phyloP scores from a whole-genome alignment of 2,888 invertebrate species.

The Lissocephala sabroskyi region DNA sequence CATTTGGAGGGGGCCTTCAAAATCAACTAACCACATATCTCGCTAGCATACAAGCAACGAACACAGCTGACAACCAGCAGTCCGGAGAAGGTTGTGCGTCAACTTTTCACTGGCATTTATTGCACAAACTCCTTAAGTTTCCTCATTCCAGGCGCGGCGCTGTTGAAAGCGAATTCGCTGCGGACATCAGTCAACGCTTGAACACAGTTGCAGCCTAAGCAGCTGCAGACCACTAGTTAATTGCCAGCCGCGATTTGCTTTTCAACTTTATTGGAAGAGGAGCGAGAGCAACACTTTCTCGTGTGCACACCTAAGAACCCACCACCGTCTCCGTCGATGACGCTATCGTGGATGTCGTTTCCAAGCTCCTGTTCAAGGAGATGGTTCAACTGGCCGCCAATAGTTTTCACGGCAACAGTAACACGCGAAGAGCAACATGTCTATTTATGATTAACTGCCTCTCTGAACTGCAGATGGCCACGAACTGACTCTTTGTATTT shows the following conservation, averaged over 20 bases:
- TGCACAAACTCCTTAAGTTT: no score
- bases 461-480: slow-evolving; percentile 33
- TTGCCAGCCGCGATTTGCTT: no score
- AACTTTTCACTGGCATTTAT: slow-evolving; percentile 47
- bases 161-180: slow-evolving; percentile 52
- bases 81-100: slow-evolving; percentile 39
- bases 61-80: neutral
- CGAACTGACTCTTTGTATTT: slow-evolving; percentile 64
- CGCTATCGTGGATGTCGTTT: slow-evolving; percentile 1
- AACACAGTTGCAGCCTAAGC: no score
- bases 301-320: no score
- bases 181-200: slow-evolving; percentile 44
- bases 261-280: neutral
- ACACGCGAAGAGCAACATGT: slow-evolving; percentile 18
- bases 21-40: slow-evolving; percentile 64
- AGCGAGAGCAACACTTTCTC: slow-evolving; percentile 50
- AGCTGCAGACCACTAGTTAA: no score
- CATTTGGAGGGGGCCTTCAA: slow-evolving; percentile 8
- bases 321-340: slow-evolving; percentile 10
- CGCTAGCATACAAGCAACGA: slow-evolving; percentile 29
- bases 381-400: slow-evolving; percentile 12
- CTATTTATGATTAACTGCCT: slow-evolving; percentile 69
- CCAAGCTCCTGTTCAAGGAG: slow-evolving; percentile 23
- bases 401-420: neutral
- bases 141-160: slow-evolving; percentile 52